Percentiles rank a stretch among this genome's conserved stretches.
These are phyloP conservation scores for Nothura maculosa DNA, from an alignment of 2,797 vertebrate genomes.

Conservation along the genomic window DNA sequence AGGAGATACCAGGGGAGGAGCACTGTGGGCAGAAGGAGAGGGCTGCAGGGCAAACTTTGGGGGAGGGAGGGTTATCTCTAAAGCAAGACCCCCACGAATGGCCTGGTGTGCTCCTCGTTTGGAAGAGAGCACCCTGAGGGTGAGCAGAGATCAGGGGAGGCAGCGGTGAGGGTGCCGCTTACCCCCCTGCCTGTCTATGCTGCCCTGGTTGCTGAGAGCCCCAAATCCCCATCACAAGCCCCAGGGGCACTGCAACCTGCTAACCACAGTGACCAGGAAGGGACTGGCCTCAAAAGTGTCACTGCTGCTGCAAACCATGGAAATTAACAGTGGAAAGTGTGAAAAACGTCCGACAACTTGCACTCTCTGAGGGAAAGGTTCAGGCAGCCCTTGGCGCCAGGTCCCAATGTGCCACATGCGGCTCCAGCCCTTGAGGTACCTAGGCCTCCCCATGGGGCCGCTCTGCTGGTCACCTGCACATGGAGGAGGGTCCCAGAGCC, in stretches of 20 bases:
- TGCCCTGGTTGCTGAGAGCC: neutral
- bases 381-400: rapidly evolving
- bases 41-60: neutral
- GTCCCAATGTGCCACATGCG: neutral
- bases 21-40: neutral
- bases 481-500: neutral
- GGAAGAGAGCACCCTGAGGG: neutral
- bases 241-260: neutral
- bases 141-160: neutral
- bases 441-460: neutral
- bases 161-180: neutral
- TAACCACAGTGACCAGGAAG: neutral
- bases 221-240: neutral
- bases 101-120: neutral
- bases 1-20: neutral
- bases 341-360: neutral
- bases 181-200: rapidly evolving
- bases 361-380: neutral
- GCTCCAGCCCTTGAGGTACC: neutral
- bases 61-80: rapidly evolving
- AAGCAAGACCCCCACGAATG: neutral
- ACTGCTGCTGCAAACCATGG: neutral
- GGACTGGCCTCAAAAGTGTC: neutral
- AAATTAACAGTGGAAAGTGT: neutral
- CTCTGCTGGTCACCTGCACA: neutral